These are phyloP conservation scores for Axis porcinus DNA, from an alignment of 2,113 vertebrate species.

Conservation along the genomic window DNA sequence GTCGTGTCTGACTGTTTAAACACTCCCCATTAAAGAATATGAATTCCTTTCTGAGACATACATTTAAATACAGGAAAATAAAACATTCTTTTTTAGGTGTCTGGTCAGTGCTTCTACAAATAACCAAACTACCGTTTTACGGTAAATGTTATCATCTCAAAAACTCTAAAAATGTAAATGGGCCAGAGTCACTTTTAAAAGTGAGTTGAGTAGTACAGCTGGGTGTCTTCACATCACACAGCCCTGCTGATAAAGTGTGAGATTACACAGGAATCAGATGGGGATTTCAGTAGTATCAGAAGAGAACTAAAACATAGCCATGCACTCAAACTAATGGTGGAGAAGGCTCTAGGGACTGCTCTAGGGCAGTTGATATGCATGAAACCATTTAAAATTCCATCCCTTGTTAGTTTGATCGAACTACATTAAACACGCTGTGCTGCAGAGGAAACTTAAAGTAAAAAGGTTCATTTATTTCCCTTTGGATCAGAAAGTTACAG, in stretches of 20 bases:
- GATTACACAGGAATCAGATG: neutral
- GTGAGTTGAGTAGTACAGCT: neutral
- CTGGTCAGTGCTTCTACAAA: neutral
- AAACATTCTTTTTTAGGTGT: neutral
- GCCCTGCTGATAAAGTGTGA: neutral
- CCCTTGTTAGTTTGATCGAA: slow-evolving; percentile 57
- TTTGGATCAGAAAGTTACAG: slow-evolving; percentile 53
- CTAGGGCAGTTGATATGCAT: neutral
- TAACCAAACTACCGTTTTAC: neutral
- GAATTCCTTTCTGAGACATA: neutral
- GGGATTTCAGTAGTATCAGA: neutral
- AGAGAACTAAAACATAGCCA: slow-evolving; percentile 35
- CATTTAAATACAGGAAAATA: neutral
- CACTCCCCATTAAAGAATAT: neutral
- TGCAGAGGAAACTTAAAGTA: slow-evolving; percentile 19
- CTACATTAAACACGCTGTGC: slow-evolving; percentile 50
- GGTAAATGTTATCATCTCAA: neutral
- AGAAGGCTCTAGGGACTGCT: neutral
- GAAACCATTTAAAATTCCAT: slow-evolving; percentile 55
- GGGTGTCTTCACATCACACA: neutral
- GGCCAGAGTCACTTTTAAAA: neutral
- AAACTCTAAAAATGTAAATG: neutral
- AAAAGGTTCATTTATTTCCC: slow-evolving; percentile 62
- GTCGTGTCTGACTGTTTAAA: neutral
- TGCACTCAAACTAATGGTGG: slow-evolving; percentile 6